These are phyloP conservation scores for Phenganax subtilis DNA, from an alignment of 92 coral and sea anemone species.

Conservation along the genomic window DNA sequence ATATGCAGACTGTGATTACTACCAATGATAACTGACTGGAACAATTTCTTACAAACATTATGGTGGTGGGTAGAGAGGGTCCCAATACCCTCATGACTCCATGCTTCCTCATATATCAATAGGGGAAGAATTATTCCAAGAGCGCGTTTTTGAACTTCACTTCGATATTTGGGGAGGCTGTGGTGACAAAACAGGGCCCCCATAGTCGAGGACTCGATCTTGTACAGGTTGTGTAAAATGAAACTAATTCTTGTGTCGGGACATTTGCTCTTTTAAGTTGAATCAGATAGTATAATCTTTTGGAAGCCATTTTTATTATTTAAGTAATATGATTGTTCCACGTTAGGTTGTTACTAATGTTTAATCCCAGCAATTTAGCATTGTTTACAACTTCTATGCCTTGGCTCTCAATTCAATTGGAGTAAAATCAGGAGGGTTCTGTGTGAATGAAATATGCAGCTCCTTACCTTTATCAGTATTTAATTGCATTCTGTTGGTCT, in stretches of 20 bases:
- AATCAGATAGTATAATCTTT: conserved; percentile 23
- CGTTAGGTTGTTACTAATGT: not conserved
- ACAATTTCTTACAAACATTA: not conserved
- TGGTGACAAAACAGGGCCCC: conserved; percentile 15
- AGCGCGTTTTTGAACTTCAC: conserved; percentile 16
- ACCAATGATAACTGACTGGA: not conserved
- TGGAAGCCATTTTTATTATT: not conserved
- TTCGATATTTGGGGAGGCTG: not conserved
- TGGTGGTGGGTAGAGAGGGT: not conserved
- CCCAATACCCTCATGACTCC: not conserved
- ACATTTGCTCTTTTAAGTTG: conserved; percentile 40
- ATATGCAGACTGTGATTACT: not conserved
- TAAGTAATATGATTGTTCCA: not conserved
- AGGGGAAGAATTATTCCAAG: conserved; percentile 19
- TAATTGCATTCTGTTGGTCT: not conserved
- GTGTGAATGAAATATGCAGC: not conserved
- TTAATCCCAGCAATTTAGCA: not conserved
- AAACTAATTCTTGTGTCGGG: conserved; percentile 9
- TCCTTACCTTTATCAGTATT: not conserved
- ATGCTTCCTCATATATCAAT: conserved; percentile 21
- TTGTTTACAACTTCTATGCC: conserved; percentile 1
- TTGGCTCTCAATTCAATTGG: not conserved
- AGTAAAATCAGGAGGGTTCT: not conserved
- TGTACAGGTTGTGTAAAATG: conserved; percentile 18
- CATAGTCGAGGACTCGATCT: conserved; percentile 35